Conservation (phyloP, 2,888 invertebrate species). For the Drosophila conformis region DNA sequence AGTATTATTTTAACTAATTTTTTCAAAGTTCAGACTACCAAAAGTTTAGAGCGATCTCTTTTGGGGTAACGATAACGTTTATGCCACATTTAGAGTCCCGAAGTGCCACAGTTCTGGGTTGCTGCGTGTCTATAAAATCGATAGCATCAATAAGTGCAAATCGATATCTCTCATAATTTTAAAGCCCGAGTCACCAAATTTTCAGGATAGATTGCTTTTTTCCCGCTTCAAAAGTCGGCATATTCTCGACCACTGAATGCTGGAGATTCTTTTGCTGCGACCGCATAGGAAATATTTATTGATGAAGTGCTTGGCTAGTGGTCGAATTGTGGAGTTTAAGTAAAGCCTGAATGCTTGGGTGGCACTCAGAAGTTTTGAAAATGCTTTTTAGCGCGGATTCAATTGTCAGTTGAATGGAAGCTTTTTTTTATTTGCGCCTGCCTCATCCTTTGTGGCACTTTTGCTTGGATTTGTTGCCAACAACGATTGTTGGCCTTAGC, state of each 20-base stretch:
- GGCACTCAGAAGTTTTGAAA: background rate
- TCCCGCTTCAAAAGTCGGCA: background rate
- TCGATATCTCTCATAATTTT: background rate
- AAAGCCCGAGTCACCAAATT: background rate
- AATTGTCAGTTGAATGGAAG: slow-evolving; percentile 2
- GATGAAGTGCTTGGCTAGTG: background rate
- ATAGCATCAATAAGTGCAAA: background rate
- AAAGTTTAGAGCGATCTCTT: background rate
- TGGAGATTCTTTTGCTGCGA: background rate
- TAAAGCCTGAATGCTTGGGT: background rate
- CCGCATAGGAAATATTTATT: background rate
- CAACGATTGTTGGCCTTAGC: slow-evolving; percentile 46
- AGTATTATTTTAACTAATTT: too few relatives aligned
- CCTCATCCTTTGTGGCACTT: slow-evolving; percentile 19
- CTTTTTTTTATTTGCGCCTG: background rate
- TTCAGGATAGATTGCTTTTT: background rate
- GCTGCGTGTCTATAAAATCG: too few relatives aligned
- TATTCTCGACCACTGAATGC: background rate
- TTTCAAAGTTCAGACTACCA: background rate
- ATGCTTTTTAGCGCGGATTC: background rate
- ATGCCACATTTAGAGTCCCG: background rate
- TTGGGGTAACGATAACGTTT: background rate
- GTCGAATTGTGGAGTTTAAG: background rate
- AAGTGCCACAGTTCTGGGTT: too few relatives aligned
- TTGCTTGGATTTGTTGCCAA: slow-evolving; percentile 42